These are phyloP conservation scores for Bradypodion pumilum DNA, from an alignment of 2,797 vertebrate genomes.

Conservation along the genomic window DNA sequence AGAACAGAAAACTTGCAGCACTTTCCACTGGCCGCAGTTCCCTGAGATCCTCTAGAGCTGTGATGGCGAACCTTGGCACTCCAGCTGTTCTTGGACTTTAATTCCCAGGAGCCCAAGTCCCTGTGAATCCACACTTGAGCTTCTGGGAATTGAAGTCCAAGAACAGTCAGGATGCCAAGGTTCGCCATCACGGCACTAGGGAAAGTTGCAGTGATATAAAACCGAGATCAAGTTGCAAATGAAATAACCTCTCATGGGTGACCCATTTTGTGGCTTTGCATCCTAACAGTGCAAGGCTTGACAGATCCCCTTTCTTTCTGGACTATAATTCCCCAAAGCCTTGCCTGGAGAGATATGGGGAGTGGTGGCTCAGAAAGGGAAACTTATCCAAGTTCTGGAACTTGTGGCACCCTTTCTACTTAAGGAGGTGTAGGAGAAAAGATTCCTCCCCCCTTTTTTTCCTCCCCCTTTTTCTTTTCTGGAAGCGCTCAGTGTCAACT, in stretches of 20 bases:
- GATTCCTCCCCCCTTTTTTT: too few species aligned
- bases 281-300: not conserved
- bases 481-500: slow-evolving; percentile 8
- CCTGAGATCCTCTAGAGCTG: not conserved
- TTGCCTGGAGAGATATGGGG: not conserved
- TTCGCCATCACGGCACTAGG: too few species aligned
- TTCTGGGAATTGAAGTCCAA: too few species aligned
- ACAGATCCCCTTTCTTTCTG: not conserved
- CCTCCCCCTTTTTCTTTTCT: too few species aligned
- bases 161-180: too few species aligned
- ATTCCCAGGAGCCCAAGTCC: too few species aligned
- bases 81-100: too few species aligned
- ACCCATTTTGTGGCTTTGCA: not conserved
- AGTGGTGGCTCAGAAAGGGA: too few species aligned
- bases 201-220: not conserved
- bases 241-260: not conserved
- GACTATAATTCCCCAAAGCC: not conserved
- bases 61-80: too few species aligned
- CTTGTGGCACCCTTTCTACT: not conserved
- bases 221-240: not conserved
- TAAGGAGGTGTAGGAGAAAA: not conserved
- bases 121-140: too few species aligned
- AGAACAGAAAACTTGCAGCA: not conserved
- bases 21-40: not conserved
- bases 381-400: too few species aligned